A percentile compares a stretch with the other conserved stretches of the same genome.
These are phyloP conservation scores for Cepaea hortensis DNA, from an alignment of 2,888 invertebrate species.

Conservation along the genomic window DNA sequence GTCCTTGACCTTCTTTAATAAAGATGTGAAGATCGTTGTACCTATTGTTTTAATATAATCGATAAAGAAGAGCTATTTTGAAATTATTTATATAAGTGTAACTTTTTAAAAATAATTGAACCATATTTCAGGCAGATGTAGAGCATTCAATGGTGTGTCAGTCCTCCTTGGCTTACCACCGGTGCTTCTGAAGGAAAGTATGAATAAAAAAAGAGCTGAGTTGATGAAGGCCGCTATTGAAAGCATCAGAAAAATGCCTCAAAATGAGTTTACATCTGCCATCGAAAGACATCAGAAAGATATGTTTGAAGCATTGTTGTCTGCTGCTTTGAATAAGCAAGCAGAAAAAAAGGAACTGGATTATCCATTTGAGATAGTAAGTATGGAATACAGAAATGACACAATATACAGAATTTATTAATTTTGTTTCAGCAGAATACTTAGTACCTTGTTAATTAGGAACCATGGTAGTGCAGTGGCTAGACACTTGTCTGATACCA, in stretches of 20 bases:
- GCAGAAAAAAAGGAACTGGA: not conserved
- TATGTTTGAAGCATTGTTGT: not conserved
- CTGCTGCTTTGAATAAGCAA: not conserved
- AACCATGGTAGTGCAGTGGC: too few relatives aligned
- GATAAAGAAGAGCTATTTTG: too few relatives aligned
- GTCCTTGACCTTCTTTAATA: too few relatives aligned
- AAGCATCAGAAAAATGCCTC: slow-evolving; percentile 1
- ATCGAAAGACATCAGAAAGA: slow-evolving; percentile 15
- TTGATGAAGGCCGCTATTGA: slow-evolving; percentile 22
- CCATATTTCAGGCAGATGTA: slow-evolving; percentile 20
- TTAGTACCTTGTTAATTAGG: too few relatives aligned
- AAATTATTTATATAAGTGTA: too few relatives aligned
- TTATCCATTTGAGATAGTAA: slow-evolving; percentile 20
- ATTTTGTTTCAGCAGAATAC: too few relatives aligned
- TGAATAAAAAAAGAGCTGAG: not conserved
- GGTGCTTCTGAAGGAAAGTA: not conserved
- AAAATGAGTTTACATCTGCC: not conserved
- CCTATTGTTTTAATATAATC: too few relatives aligned
- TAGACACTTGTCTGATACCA: too few relatives aligned
- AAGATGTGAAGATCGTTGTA: too few relatives aligned
- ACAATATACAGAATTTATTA: too few relatives aligned
- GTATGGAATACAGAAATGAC: not conserved
- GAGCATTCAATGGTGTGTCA: slow-evolving; percentile 26
- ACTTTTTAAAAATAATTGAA: too few relatives aligned
- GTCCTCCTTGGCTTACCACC: not conserved